These are phyloP conservation scores for Catocala fraxini DNA, from an alignment of 2,888 invertebrate genomes.

Conservation along the genomic window DNA sequence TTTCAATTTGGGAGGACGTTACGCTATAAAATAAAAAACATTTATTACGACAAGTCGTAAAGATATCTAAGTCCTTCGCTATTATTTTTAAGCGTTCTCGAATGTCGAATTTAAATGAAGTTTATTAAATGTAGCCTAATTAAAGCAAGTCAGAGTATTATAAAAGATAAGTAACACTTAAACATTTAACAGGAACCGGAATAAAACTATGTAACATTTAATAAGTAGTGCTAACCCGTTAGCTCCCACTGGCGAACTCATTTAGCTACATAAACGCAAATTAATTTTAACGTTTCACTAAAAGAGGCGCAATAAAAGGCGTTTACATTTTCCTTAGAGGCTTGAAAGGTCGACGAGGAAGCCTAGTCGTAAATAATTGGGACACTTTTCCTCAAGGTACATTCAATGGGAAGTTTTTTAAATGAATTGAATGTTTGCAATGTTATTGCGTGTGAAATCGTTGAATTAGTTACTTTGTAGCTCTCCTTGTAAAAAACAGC, in stretches of 20 bases:
- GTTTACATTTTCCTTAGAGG: conserved; percentile 63
- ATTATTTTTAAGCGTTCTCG: conserved; percentile 30
- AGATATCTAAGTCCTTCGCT: conserved; percentile 27
- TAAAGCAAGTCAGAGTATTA: conserved; percentile 10
- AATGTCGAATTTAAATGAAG: conserved; percentile 18
- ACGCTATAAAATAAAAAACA: conserved; percentile 45
- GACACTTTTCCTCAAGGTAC: conserved; percentile 68
- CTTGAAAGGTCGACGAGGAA: conserved; percentile 58
- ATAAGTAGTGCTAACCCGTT: conserved; percentile 37
- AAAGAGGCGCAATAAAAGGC: conserved; percentile 65
- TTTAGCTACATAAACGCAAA: conserved; percentile 59
- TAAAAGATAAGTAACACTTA: conserved; percentile 6
- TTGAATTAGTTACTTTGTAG: conserved; percentile 33
- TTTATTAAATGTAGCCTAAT: conserved; percentile 10
- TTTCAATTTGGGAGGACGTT: conserved; percentile 43
- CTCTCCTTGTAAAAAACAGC: conserved; percentile 18
- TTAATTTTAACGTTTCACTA: conserved; percentile 67
- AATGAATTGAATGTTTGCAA: conserved; percentile 63
- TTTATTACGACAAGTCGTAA: conserved; percentile 49
- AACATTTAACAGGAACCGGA: conserved; percentile 7
- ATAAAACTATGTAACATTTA: conserved; percentile 28
- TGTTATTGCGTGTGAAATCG: conserved; percentile 51
- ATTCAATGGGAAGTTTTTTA: conserved; percentile 65
- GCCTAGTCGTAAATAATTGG: conserved; percentile 71
- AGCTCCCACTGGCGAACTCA: conserved; percentile 46